These are phyloP conservation scores for Gobio occitaniae DNA, from an alignment of 2,797 vertebrate species.

Conservation along the genomic window DNA sequence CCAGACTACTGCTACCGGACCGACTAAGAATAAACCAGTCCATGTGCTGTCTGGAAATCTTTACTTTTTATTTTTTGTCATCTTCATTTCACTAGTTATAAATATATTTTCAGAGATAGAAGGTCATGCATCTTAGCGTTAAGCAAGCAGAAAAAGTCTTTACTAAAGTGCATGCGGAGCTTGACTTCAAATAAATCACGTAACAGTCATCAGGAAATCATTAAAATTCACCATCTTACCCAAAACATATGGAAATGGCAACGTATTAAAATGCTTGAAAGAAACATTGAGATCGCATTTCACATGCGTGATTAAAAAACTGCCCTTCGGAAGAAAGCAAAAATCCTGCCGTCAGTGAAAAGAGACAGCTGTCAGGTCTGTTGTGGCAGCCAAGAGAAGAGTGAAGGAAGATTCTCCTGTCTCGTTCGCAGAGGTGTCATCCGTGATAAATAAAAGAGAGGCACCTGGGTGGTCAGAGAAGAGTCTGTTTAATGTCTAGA, in stretches of 20 bases:
- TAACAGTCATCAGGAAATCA: not conserved
- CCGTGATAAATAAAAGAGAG: slow-evolving; percentile 67
- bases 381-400: slow-evolving; percentile 29
- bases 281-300: not conserved
- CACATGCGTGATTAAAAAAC: slow-evolving; percentile 26
- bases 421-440: slow-evolving; percentile 56
- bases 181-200: slow-evolving; percentile 7
- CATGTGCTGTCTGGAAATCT: slow-evolving; percentile 37
- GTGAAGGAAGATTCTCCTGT: slow-evolving; percentile 46
- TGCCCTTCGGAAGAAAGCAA: slow-evolving; percentile 29
- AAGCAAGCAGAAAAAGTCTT: not conserved
- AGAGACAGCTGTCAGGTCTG: slow-evolving; percentile 44
- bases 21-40: slow-evolving; percentile 36
- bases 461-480: slow-evolving; percentile 66
- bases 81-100: not conserved
- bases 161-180: not conserved
- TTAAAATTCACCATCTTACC: slow-evolving; percentile 1
- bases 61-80: slow-evolving; percentile 6
- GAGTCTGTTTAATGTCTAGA: slow-evolving; percentile 66
- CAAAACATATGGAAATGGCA: slow-evolving; percentile 5
- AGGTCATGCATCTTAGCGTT: not conserved
- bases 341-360: slow-evolving; percentile 28
- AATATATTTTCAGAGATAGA: slow-evolving; percentile 14
- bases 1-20: slow-evolving; percentile 31
- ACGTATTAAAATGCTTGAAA: not conserved